Conservation (phyloP, 2,888 invertebrate genomes). For the Agrotis exclamationis region DNA sequence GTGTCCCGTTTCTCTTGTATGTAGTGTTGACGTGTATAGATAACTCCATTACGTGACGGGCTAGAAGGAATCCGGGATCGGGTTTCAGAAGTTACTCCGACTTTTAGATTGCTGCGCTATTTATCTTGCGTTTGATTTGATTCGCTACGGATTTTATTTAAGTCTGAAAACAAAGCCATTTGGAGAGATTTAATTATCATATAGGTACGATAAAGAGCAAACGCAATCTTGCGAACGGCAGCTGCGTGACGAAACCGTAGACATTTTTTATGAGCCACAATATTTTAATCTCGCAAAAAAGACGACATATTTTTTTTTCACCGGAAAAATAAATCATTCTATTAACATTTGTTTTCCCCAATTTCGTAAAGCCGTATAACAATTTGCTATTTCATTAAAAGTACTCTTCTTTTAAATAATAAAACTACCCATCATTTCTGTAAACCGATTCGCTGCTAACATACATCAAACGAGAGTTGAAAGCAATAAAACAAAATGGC, state of each 20-base stretch:
- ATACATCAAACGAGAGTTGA: slow-evolving; percentile 58
- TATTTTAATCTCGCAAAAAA: background rate
- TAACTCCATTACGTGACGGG: slow-evolving; percentile 66
- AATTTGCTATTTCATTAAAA: slow-evolving; percentile 22
- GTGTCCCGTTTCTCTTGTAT: slow-evolving; percentile 56
- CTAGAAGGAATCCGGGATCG: slow-evolving; percentile 51
- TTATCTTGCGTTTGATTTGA: slow-evolving; percentile 13
- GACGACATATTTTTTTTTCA: background rate
- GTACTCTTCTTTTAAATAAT: slow-evolving; percentile 28
- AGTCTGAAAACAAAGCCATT: background rate
- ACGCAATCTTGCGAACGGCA: background rate
- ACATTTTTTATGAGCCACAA: slow-evolving; percentile 5
- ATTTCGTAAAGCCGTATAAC: slow-evolving; percentile 20
- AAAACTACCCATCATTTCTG: slow-evolving; percentile 57
- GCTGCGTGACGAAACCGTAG: background rate
- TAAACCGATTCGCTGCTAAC: slow-evolving; percentile 36
- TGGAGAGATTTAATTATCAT: background rate
- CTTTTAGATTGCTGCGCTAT: slow-evolving; percentile 27
- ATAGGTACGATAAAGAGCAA: background rate
- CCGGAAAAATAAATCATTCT: slow-evolving; percentile 38
- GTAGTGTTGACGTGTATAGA: slow-evolving; percentile 69
- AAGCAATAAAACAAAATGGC: slow-evolving; percentile 63
- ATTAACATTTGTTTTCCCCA: slow-evolving; percentile 27
- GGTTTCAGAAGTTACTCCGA: slow-evolving; percentile 45
- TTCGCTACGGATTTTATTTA: slow-evolving; percentile 5